These are phyloP conservation scores for Congeria kusceri DNA, from an alignment of 2,888 invertebrate species.

Conservation along the genomic window DNA sequence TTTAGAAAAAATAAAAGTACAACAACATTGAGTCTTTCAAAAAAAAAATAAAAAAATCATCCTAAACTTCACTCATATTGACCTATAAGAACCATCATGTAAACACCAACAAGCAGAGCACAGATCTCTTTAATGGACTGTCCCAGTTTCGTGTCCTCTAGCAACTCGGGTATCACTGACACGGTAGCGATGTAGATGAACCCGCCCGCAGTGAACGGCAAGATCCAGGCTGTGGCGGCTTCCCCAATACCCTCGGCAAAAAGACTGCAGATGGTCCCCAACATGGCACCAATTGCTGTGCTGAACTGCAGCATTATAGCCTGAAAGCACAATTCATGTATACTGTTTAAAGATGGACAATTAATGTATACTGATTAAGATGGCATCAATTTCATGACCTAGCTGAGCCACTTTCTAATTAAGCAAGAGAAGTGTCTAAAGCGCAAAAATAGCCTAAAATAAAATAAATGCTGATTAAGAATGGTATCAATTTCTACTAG, in stretches of 20 bases:
- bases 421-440: too few species aligned
- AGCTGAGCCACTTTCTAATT: too few species aligned
- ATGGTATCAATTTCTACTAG: too few species aligned
- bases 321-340: slow-evolving; percentile 84
- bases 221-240: slow-evolving; percentile 89
- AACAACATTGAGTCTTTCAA: too few species aligned
- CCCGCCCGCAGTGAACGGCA: slow-evolving; percentile 99
- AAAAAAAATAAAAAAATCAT: too few species aligned
- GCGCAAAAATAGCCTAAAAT: too few species aligned
- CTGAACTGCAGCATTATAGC: slow-evolving; percentile 97
- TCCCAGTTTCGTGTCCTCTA: slow-evolving; percentile 94
- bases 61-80: slow-evolving; percentile 89
- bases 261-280: slow-evolving; percentile 96
- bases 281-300: slow-evolving; percentile 97
- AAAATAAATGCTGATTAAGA: too few species aligned
- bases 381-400: too few species aligned
- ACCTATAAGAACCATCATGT: slow-evolving; percentile 98
- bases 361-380: too few species aligned
- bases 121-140: slow-evolving; percentile 96
- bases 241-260: slow-evolving; percentile 90
- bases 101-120: slow-evolving; percentile 95
- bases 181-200: slow-evolving; percentile 99
- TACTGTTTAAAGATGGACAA: too few species aligned
- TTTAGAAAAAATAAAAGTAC: too few species aligned
- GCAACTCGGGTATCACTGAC: slow-evolving; percentile 98